These are phyloP conservation scores for Ephydatia muelleri DNA, from an alignment of 37 sponge, comb jelly and placozoan species.

Conservation along the genomic window DNA sequence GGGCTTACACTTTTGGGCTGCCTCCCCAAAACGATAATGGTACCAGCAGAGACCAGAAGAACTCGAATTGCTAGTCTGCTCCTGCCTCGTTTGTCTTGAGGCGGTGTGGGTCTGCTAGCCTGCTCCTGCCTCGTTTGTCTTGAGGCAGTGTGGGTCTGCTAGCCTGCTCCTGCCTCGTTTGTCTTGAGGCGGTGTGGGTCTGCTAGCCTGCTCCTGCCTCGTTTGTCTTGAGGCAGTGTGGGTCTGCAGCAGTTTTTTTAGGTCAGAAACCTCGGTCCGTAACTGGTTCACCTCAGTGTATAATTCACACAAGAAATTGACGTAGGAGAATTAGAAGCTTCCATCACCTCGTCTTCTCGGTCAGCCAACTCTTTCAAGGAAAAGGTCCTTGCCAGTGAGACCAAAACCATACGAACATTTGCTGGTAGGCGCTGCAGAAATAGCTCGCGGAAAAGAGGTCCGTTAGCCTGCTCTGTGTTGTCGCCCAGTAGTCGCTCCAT, in stretches of 20 bases:
- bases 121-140: too few species aligned
- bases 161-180: too few species aligned
- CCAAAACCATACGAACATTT: too few species aligned
- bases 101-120: not conserved
- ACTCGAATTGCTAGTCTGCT: too few species aligned
- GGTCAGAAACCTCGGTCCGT: not conserved
- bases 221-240: not conserved
- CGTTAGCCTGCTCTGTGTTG: not conserved
- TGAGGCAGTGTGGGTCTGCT: not conserved
- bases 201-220: too few species aligned
- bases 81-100: not conserved
- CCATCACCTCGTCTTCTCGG: too few species aligned
- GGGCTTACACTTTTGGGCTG: constrained; percentile 48
- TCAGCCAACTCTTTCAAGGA: too few species aligned
- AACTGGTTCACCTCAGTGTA: too few species aligned
- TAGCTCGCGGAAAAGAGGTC: constrained; percentile 38
- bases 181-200: too few species aligned
- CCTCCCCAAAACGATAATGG: constrained; percentile 38
- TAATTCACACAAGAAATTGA: too few species aligned
- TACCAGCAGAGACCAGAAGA: constrained; percentile 50
- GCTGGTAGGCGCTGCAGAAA: constrained; percentile 9
- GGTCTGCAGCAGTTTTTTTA: not conserved
- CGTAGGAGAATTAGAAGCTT: too few species aligned
- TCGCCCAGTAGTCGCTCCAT: constrained; percentile 67
- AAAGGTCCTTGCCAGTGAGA: too few species aligned